Percentiles rank a stretch among this genome's conserved stretches.
These are phyloP conservation scores for Drosophila lowei DNA, from an alignment of 1,140 invertebrate genomes.

Conservation along the genomic window DNA sequence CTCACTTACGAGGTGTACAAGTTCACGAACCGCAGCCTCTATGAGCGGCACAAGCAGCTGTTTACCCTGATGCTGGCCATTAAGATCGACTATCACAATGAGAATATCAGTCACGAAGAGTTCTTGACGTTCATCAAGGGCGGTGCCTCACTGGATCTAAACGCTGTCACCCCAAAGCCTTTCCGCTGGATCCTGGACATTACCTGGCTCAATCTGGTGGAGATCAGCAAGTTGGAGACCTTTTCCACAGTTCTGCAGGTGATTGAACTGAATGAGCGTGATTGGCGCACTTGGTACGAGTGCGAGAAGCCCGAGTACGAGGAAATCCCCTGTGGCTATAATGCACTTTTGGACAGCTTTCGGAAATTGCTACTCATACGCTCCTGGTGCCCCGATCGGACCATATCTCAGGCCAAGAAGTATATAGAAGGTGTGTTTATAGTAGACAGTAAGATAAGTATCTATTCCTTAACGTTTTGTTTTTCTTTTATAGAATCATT, in stretches of 20 bases:
- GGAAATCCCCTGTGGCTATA: slow-evolving; percentile 95
- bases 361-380: slow-evolving; percentile 94
- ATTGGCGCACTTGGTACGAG: slow-evolving; percentile 97
- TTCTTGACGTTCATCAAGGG: slow-evolving; percentile 98
- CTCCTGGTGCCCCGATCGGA: slow-evolving; percentile 97
- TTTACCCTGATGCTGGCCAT: slow-evolving; percentile 98
- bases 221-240: slow-evolving; percentile 93
- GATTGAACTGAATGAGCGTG: slow-evolving; percentile 92
- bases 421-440: slow-evolving; percentile 89
- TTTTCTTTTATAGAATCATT: slow-evolving; percentile 87
- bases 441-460: neutral
- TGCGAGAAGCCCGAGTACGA: slow-evolving; percentile 96
- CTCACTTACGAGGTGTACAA: slow-evolving; percentile 96
- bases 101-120: slow-evolving; percentile 93
- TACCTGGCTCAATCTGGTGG: slow-evolving; percentile 98
- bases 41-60: slow-evolving; percentile 95
- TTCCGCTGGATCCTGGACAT: slow-evolving; percentile 98
- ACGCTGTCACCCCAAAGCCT: slow-evolving; percentile 95
- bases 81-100: slow-evolving; percentile 95
- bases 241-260: slow-evolving; percentile 93
- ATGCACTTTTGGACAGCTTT: slow-evolving; percentile 94
- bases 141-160: slow-evolving; percentile 96
- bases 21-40: slow-evolving; percentile 95
- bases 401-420: slow-evolving; percentile 95
- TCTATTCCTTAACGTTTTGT: neutral